phyloP scores from a whole-genome alignment of 2,113 vertebrate genomes.

The Tapirus terrestris region DNA sequence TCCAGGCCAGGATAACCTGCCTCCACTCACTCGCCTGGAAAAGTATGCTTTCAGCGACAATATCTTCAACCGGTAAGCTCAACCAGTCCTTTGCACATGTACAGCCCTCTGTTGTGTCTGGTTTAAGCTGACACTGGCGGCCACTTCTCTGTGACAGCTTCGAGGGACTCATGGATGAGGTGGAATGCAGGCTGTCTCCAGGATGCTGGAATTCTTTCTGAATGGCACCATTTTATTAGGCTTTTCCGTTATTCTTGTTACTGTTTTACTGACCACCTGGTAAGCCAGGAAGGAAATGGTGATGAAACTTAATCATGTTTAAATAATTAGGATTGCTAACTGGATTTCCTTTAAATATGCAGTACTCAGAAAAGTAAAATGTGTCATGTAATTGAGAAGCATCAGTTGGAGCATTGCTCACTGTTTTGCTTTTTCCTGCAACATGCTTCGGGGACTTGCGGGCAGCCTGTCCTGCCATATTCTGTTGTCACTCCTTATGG shows the following conservation, averaged over 20 bases:
- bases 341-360: not conserved
- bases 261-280: not conserved
- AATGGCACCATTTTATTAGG: not conserved
- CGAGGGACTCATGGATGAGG: too few relatives aligned
- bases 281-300: not conserved
- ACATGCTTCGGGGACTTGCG: not conserved
- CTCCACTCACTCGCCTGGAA: conserved; percentile 91
- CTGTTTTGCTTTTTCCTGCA: rapidly evolving
- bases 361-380: not conserved
- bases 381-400: not conserved
- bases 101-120: not conserved
- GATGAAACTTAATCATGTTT: not conserved
- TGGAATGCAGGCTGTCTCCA: rapidly evolving
- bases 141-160: not conserved
- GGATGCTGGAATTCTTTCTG: not conserved
- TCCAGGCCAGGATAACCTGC: conserved; percentile 92
- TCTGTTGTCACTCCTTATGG: rapidly evolving
- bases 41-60: conserved; percentile 95
- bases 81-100: rapidly evolving
- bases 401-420: rapidly evolving
- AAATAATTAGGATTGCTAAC: not conserved
- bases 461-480: rapidly evolving
- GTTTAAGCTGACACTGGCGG: not conserved
- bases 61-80: conserved; percentile 92
- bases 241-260: not conserved